Evolutionary conservation across 2,797 vertebrate genomes (phyloP).

Genomic region (Galago senegalensis): DNA sequence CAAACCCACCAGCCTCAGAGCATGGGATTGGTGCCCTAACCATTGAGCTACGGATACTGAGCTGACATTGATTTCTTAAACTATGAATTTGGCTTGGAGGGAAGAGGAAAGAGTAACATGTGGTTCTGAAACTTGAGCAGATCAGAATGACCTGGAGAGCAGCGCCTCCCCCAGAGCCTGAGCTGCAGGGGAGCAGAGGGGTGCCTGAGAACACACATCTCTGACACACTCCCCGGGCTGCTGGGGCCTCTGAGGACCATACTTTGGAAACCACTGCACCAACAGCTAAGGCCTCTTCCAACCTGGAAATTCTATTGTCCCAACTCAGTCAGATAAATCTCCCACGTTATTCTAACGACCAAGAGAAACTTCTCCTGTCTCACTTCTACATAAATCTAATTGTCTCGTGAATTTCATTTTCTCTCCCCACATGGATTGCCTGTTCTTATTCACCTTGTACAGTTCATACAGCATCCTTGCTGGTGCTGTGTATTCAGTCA

Average conservation of each 20-base stretch:
- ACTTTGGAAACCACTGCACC: not conserved
- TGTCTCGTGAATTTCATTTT: not conserved
- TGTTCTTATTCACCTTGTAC: not conserved
- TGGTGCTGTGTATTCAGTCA: not conserved
- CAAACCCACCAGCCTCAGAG: too few species aligned
- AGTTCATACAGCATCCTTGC: not conserved
- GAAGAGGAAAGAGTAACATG: too few species aligned
- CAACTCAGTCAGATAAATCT: not conserved
- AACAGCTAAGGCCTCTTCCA: not conserved
- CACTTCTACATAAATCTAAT: not conserved
- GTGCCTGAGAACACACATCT: not conserved
- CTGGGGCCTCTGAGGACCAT: rapidly evolving
- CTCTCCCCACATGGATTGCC: not conserved
- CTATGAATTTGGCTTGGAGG: not conserved
- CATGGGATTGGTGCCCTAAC: too few species aligned
- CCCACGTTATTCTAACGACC: not conserved
- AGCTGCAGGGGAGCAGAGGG: rapidly evolving
- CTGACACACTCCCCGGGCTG: not conserved
- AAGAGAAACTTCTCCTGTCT: not conserved
- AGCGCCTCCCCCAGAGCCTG: too few species aligned
- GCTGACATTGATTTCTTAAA: not conserved
- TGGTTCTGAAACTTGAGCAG: not conserved
- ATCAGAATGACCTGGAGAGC: not conserved
- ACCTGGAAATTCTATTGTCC: not conserved
- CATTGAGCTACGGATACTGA: too few species aligned